Percentiles rank a stretch among this genome's conserved stretches.
Conservation (phyloP, 2,113 vertebrate species). For the Burhinus oedicnemus region DNA sequence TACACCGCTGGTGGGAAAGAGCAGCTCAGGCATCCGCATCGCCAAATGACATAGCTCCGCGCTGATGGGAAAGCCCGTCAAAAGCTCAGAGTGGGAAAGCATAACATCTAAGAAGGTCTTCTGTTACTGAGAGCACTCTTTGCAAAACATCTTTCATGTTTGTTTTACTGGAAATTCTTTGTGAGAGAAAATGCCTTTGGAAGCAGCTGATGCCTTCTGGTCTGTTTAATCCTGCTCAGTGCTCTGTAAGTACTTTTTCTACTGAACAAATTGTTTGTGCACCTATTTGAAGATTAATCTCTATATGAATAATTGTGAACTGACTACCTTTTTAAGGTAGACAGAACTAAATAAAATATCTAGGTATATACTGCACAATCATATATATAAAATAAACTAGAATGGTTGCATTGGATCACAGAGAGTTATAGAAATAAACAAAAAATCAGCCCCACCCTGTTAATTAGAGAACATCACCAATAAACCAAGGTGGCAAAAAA, state of each 20-base stretch:
- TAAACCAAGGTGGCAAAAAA: neutral
- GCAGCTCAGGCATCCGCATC: neutral
- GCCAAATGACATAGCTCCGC: accelerated
- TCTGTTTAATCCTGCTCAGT: neutral
- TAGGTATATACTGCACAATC: neutral
- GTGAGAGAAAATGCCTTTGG: neutral
- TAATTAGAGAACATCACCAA: neutral
- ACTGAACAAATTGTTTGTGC: neutral
- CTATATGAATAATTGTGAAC: neutral
- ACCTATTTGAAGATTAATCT: neutral
- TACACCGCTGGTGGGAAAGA: neutral
- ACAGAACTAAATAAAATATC: neutral
- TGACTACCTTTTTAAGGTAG: neutral
- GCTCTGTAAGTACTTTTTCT: neutral
- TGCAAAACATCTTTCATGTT: neutral
- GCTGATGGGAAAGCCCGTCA: neutral
- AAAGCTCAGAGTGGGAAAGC: neutral
- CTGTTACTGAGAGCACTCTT: neutral
- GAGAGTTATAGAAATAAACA: neutral
- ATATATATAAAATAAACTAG: neutral
- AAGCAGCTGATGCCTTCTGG: neutral
- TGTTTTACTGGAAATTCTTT: neutral
- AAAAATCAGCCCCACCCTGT: neutral
- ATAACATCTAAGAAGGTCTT: neutral
- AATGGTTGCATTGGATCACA: neutral